A percentile compares a stretch with the other conserved stretches of the same genome.
Evolutionary conservation across 2,113 vertebrate species (phyloP).

Genomic region (Neodontobutis hainanensis): DNA sequence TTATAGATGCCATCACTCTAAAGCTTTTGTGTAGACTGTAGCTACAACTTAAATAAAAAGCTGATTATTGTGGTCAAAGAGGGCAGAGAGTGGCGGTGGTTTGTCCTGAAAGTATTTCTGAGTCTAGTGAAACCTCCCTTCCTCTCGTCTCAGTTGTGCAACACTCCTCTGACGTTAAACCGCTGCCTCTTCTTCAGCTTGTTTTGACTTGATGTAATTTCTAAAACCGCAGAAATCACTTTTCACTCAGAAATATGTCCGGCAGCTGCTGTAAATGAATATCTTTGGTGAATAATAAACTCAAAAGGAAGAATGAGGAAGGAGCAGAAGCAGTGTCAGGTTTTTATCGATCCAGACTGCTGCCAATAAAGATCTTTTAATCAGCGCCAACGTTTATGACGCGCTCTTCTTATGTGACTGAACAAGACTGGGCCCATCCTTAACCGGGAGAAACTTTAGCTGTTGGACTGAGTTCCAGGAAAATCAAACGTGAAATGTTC

Average conservation of each 20-base stretch:
- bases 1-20: too few species aligned
- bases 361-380: slow-evolving; percentile 41
- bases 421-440: too few species aligned
- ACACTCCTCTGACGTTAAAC: slow-evolving; percentile 29
- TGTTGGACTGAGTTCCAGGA: too few species aligned
- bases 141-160: slow-evolving; percentile 38
- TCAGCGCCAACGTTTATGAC: not conserved
- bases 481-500: too few species aligned
- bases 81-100: too few species aligned
- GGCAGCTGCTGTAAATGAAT: not conserved
- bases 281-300: too few species aligned
- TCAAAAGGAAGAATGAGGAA: not conserved
- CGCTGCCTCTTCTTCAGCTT: slow-evolving; percentile 21
- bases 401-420: too few species aligned
- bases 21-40: too few species aligned
- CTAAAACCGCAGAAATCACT: not conserved
- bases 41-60: too few species aligned
- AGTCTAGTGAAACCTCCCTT: slow-evolving; percentile 10
- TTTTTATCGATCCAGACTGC: slow-evolving; percentile 37
- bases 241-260: not conserved
- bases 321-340: slow-evolving; percentile 4
- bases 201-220: slow-evolving; percentile 45
- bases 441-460: too few species aligned
- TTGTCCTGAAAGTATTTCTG: too few species aligned
- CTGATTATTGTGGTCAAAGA: too few species aligned